Percentiles rank a stretch among this genome's conserved stretches.
Evolutionary conservation across 1,140 invertebrate species (phyloP).

Genomic region (Nasonia giraulti): DNA sequence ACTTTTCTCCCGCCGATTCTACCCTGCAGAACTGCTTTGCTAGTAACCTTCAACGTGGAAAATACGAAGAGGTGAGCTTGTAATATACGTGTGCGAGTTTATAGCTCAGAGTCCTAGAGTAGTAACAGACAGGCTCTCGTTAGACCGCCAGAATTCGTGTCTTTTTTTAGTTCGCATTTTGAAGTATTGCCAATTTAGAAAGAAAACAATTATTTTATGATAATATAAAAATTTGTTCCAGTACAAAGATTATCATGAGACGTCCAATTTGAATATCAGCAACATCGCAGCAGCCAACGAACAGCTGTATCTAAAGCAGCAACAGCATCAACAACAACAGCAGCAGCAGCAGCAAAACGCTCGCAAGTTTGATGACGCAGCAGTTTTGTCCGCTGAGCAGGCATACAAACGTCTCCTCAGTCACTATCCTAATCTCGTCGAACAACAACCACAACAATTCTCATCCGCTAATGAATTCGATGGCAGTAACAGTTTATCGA

Average conservation of each 20-base stretch:
- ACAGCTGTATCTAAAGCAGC: constrained; percentile 61
- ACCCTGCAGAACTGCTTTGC: constrained; percentile 64
- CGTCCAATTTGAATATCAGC: constrained; percentile 57
- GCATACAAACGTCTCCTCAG: constrained; percentile 64
- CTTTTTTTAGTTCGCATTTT: neutral
- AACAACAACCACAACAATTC: constrained; percentile 50
- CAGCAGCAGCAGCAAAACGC: constrained; percentile 51
- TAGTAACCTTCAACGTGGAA: constrained; percentile 62
- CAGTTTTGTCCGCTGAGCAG: constrained; percentile 54
- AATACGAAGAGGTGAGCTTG: constrained; percentile 58
- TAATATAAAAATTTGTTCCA: constrained; percentile 23
- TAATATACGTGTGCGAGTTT: neutral
- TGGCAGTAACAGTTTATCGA: constrained; percentile 1
- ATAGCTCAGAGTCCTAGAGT: neutral
- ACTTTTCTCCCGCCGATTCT: constrained; percentile 67
- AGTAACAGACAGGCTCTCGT: neutral
- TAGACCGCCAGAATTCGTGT: neutral
- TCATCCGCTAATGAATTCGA: neutral
- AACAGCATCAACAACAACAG: constrained; percentile 60
- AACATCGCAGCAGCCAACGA: constrained; percentile 61
- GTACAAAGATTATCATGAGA: constrained; percentile 63
- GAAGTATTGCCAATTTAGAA: neutral
- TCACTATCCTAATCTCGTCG: constrained; percentile 61
- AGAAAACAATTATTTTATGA: neutral
- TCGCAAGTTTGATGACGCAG: constrained; percentile 58